phyloP scores from a whole-genome alignment of 2,113 vertebrate genomes.

The Ciconia maguari region DNA sequence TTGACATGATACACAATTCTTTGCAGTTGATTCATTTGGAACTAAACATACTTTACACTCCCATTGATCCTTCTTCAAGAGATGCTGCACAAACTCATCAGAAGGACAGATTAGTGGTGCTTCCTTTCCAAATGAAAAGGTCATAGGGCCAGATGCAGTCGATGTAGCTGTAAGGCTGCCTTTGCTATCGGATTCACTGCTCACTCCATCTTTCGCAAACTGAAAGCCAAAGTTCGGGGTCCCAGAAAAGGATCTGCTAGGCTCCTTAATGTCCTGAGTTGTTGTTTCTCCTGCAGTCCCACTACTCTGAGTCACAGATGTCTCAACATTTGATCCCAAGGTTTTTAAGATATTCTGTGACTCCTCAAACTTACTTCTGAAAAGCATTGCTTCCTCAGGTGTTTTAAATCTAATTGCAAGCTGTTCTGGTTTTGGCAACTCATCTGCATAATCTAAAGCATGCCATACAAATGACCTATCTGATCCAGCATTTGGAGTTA shows the following conservation, averaged over 20 bases:
- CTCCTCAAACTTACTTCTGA: constrained; percentile 93
- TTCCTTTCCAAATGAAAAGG: constrained; percentile 79
- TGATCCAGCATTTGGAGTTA: constrained; percentile 89
- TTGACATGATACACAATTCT: constrained; percentile 79
- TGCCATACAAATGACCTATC: constrained; percentile 98
- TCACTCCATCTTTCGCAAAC: constrained; percentile 77
- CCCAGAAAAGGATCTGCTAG: constrained; percentile 44
- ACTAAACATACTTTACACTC: constrained; percentile 79
- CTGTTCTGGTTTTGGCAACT: constrained; percentile 89
- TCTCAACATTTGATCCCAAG: constrained; percentile 28
- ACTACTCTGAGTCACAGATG: neutral
- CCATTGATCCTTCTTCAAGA: constrained; percentile 83
- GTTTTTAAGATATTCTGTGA: constrained; percentile 79
- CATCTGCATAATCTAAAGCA: constrained; percentile 95
- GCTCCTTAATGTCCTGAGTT: constrained; percentile 47
- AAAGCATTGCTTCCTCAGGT: constrained; percentile 89
- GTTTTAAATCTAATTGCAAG: constrained; percentile 97
- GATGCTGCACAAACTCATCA: constrained; percentile 71
- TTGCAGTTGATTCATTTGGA: constrained; percentile 73
- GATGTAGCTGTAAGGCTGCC: neutral
- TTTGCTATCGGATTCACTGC: constrained; percentile 57
- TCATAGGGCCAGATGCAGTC: neutral
- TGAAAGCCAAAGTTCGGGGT: constrained; percentile 73
- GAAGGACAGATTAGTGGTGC: constrained; percentile 27
- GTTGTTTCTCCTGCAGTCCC: constrained; percentile 45